These are phyloP conservation scores for Scaptomyza graminum DNA, from an alignment of 1,140 invertebrate genomes.

Conservation along the genomic window DNA sequence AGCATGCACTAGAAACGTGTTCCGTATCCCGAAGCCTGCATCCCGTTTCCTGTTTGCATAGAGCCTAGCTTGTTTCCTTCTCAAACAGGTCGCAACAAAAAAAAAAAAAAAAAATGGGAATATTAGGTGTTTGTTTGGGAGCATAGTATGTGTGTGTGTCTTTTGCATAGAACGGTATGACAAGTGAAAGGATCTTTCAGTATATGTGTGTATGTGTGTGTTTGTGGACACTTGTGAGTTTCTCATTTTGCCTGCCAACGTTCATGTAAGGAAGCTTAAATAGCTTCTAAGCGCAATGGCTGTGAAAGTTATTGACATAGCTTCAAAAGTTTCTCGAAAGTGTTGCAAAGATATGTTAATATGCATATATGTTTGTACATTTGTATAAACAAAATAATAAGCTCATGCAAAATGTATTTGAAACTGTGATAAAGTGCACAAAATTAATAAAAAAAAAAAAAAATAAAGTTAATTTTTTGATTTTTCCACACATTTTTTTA, in stretches of 20 bases:
- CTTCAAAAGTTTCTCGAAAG: background rate
- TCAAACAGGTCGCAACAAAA: conserved; percentile 22
- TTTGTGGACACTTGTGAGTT: conserved; percentile 34
- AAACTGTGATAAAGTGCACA: background rate
- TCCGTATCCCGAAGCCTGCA: conserved; percentile 51
- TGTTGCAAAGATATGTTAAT: background rate
- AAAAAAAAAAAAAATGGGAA: conserved; percentile 38
- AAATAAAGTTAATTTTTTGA: no score
- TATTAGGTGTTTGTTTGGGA: conserved; percentile 62
- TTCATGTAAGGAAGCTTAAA: conserved; percentile 9
- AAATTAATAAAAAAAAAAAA: no score
- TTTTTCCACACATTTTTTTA: no score
- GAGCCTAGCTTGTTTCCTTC: conserved; percentile 15
- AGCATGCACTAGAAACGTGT: conserved; percentile 34
- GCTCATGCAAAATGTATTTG: background rate
- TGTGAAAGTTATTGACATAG: conserved; percentile 47
- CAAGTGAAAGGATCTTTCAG: conserved; percentile 72
- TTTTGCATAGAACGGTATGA: conserved; percentile 57
- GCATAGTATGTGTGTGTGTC: conserved; percentile 26
- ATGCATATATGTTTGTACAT: no score
- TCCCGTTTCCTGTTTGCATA: conserved; percentile 74
- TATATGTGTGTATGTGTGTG: conserved; percentile 11
- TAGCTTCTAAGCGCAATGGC: conserved; percentile 7
- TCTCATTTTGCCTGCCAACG: conserved; percentile 14
- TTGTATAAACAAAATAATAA: conserved; percentile 4